These are phyloP conservation scores for Platorchestia sp. DNA, from an alignment of 1,140 invertebrate species.

Conservation along the genomic window DNA sequence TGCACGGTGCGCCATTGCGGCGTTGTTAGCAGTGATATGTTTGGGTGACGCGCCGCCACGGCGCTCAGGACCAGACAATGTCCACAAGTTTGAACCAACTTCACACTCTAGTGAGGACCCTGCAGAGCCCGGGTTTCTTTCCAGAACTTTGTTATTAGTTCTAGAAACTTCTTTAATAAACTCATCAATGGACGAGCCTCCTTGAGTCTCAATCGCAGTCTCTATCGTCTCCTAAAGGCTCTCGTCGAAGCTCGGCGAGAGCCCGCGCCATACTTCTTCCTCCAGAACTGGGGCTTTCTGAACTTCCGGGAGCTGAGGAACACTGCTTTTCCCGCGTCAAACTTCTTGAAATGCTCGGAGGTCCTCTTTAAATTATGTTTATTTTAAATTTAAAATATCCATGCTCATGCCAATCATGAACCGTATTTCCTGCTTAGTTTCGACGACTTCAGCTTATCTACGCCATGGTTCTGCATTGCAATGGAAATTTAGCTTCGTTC, in stretches of 20 bases:
- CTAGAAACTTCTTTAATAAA: conserved; percentile 52
- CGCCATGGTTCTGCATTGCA: no score
- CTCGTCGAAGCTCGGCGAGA: background rate
- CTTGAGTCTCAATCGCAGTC: conserved; percentile 36
- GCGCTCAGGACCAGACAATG: background rate
- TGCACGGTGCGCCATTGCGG: no score
- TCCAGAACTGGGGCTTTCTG: background rate
- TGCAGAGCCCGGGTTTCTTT: conserved; percentile 40
- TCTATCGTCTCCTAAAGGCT: conserved; percentile 34
- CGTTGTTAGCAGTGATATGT: background rate
- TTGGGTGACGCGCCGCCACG: background rate
- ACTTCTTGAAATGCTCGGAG: background rate
- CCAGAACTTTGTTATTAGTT: conserved; percentile 53
- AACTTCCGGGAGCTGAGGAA: background rate
- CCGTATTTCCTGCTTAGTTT: no score
- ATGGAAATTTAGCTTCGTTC: no score
- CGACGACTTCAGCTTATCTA: no score
- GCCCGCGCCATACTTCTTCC: conserved; percentile 10
- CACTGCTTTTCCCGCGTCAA: background rate
- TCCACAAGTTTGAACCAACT: conserved; percentile 26
- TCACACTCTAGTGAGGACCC: conserved; percentile 31
- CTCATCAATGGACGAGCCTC: conserved; percentile 51
- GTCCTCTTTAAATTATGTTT: no score
- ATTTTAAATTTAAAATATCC: no score
- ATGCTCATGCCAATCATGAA: no score